Conservation (phyloP, 2,113 vertebrate genomes). For the Orthonyx spaldingii region DNA sequence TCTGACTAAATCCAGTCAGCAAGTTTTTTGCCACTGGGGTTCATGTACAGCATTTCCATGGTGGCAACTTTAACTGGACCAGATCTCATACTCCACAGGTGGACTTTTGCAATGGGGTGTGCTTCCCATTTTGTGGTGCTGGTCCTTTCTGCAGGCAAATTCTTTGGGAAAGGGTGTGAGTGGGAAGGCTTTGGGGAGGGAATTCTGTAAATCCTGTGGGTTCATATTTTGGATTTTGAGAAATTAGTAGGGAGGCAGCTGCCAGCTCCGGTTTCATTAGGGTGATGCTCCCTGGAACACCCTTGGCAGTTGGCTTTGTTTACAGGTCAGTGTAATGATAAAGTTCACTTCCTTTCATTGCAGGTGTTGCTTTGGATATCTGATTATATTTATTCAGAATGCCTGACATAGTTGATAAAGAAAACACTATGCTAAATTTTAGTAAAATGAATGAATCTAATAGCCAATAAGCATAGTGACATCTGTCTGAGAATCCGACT, state of each 20-base stretch:
- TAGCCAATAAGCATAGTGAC: slow-evolving; percentile 17
- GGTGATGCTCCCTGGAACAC: background rate
- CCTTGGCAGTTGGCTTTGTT: background rate
- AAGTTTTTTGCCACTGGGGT: background rate
- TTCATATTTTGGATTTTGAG: background rate
- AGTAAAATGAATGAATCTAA: slow-evolving; percentile 39
- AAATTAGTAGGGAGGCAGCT: background rate
- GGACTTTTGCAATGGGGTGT: background rate
- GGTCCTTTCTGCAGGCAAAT: background rate
- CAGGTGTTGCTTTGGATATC: background rate
- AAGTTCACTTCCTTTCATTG: slow-evolving; percentile 12
- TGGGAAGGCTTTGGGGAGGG: background rate
- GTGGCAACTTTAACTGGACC: background rate
- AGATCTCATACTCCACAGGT: background rate
- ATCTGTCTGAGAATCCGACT: slow-evolving; percentile 39
- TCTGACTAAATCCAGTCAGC: background rate
- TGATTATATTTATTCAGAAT: slow-evolving; percentile 7
- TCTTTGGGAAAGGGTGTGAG: background rate
- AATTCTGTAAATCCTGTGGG: background rate
- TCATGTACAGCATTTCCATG: background rate
- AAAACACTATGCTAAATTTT: slow-evolving; percentile 15
- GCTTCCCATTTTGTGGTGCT: background rate
- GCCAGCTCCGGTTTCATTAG: background rate
- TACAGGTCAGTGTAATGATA: background rate
- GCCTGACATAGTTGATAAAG: slow-evolving; percentile 26